Evolutionary conservation across 1,140 invertebrate species (phyloP), one percentile per base, ranked within the genome.

Genomic region (Contarinia nasturtii): DNA sequence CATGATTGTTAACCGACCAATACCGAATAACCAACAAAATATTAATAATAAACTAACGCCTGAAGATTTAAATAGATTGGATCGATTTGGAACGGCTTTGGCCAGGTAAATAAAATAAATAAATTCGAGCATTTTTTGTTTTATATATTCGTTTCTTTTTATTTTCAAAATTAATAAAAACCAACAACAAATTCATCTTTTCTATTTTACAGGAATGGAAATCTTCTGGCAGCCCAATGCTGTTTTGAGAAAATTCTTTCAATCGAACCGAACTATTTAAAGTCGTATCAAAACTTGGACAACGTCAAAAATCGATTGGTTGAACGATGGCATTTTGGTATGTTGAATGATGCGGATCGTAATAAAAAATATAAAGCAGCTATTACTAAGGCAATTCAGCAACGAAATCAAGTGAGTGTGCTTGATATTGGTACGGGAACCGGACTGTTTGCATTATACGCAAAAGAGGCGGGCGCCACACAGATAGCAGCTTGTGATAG

Each of bases 311-410:
- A 65, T 54, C 51, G 58, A 45, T 46, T 67, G 7, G 70, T 86
- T 27, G 77, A 82, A 51, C 63, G 82, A 40, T 86, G 84, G 84
- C 82, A 87, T 60, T 86, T 79, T 60, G 63, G 77, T 47, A 86
- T 87, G 84, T 57, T 87, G 3, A 87, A 87, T 67, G 82, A 86
- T 61, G 67, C 60, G 41, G 55, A 58, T 19, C 66, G 83, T 46
- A 87, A 87, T 65, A 56, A 66, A 47, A 67, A 73, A 7, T 86
- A 76, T 56, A 66, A 66, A 46, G 52, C 63, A 49, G 82, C 79
- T 2, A 81, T 87, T 50, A 52, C 56, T 10, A 68, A 70, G 49
- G 70, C 61, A 48, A 57, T 82, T 15, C 55, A 59, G 12, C 53
- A 64, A 43, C 71, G 70, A 17, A 12, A 11, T 1, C 70, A 67